These are phyloP conservation scores for Zosterops lateralis DNA, from an alignment of 2,113 vertebrate genomes.

Conservation along the genomic window DNA sequence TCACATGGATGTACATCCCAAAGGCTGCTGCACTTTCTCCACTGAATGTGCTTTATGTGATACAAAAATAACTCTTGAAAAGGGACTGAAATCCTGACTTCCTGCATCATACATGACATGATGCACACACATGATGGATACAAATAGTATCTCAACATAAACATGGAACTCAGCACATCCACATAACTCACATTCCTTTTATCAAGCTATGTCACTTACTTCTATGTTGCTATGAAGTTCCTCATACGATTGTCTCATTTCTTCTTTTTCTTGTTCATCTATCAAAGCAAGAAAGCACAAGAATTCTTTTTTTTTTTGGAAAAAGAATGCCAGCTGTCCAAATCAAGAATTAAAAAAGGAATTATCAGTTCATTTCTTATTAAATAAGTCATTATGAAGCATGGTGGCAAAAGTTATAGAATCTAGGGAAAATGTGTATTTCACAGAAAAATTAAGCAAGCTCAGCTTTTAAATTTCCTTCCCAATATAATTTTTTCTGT, in stretches of 20 bases:
- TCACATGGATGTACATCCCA: not conserved
- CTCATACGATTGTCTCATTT: conserved; percentile 82
- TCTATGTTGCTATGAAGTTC: conserved; percentile 82
- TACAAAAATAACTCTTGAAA: not conserved
- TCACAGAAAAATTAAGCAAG: not conserved
- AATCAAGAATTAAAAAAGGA: not conserved
- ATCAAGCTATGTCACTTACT: conserved; percentile 70
- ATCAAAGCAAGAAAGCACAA: conserved; percentile 8
- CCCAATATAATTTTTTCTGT: not conserved
- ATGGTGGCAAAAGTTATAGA: not conserved
- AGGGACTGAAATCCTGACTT: not conserved
- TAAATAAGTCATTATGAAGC: not conserved
- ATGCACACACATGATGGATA: not conserved
- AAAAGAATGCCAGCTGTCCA: not conserved
- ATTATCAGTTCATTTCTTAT: not conserved
- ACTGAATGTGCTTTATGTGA: not conserved
- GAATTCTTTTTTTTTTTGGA: not conserved
- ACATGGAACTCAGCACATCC: not conserved
- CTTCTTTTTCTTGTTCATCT: conserved; percentile 92
- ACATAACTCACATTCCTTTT: not conserved
- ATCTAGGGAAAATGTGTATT: not conserved
- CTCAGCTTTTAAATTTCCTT: not conserved
- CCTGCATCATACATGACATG: not conserved
- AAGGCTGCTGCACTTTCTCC: not conserved
- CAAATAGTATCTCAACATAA: not conserved